These are phyloP conservation scores for Elgonia sp. DNA, from an alignment of 2,888 invertebrate genomes.

Conservation along the genomic window DNA sequence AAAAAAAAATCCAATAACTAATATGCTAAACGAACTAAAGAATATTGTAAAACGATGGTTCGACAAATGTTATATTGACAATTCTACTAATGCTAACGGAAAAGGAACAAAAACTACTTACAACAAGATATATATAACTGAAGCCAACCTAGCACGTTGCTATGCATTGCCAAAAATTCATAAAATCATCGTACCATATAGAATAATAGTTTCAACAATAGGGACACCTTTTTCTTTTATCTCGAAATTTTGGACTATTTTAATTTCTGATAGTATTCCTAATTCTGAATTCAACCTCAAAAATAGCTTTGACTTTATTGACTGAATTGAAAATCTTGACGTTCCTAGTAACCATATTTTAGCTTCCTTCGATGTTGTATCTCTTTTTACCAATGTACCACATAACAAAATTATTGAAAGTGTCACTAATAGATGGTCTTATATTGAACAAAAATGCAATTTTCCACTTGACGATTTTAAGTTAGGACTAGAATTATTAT, in stretches of 20 bases:
- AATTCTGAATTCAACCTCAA: constrained; percentile 10
- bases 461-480: constrained; percentile 1
- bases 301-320: constrained; percentile 16
- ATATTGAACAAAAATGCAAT: not conserved
- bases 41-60: not conserved
- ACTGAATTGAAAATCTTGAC: not conserved
- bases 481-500: not conserved
- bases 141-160: not conserved
- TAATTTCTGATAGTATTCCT: not conserved
- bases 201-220: constrained; percentile 4
- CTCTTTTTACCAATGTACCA: too few species aligned
- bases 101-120: not conserved
- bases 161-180: constrained; percentile 5
- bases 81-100: not conserved
- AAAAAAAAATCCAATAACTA: not conserved
- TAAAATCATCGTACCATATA: not conserved
- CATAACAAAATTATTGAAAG: too few species aligned
- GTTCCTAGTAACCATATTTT: not conserved
- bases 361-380: constrained; percentile 4
- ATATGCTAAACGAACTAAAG: not conserved
- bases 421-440: not conserved
- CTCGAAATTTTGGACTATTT: not conserved
- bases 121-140: not conserved
- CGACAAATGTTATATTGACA: not conserved
- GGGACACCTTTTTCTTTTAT: not conserved